Percentiles rank a stretch among this genome's conserved stretches.
phyloP scores from a whole-genome alignment of 2,888 invertebrate species.

The Brachyptera putata region DNA sequence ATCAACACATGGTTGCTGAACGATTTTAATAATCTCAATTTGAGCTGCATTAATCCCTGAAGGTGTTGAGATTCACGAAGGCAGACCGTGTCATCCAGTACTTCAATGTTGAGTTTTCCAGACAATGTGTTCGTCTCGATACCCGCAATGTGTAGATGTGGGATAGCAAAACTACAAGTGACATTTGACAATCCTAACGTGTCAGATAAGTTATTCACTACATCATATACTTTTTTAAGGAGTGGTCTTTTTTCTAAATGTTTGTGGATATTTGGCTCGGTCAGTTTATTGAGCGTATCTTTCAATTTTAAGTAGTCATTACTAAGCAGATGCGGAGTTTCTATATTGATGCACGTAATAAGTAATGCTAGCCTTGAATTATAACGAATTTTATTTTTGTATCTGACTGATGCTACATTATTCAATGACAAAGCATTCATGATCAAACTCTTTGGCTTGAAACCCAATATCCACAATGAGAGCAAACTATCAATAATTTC shows the following conservation, averaged over 20 bases:
- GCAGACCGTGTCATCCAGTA: constrained; percentile 45
- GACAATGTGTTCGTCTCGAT: neutral
- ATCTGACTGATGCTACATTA: neutral
- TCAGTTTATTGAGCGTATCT: neutral
- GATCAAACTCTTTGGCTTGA: constrained; percentile 37
- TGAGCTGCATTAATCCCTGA: constrained; percentile 46
- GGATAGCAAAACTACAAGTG: constrained; percentile 6
- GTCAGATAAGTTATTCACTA: constrained; percentile 36
- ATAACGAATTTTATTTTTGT: constrained; percentile 32
- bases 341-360: constrained; percentile 43
- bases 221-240: constrained; percentile 38
- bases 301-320: neutral
- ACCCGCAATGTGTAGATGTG: constrained; percentile 24
- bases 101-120: constrained; percentile 43
- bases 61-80: constrained; percentile 42
- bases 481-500: constrained; percentile 42
- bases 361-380: constrained; percentile 42
- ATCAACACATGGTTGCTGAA: too few species aligned
- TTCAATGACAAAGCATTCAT: neutral
- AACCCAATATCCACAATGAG: constrained; percentile 46
- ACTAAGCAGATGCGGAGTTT: constrained; percentile 41
- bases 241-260: constrained; percentile 39
- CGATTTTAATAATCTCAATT: constrained; percentile 44
- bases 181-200: constrained; percentile 29
- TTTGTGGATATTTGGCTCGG: neutral